These are phyloP conservation scores for Boloria selene DNA, from an alignment of 2,888 invertebrate genomes.

Conservation along the genomic window DNA sequence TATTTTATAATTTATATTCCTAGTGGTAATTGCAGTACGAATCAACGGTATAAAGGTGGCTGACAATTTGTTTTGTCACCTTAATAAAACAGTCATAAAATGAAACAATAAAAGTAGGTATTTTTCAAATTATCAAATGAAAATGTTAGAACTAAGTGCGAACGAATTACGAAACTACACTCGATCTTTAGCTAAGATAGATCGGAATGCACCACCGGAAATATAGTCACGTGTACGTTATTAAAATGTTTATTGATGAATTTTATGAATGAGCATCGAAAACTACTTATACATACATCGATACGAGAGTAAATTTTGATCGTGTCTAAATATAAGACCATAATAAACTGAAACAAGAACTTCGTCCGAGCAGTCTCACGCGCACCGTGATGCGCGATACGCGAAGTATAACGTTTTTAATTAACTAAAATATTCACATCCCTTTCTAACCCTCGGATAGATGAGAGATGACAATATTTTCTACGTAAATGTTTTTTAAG, in stretches of 20 bases:
- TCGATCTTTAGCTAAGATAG: background rate
- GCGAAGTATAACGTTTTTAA: slow-evolving; percentile 35
- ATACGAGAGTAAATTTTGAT: slow-evolving; percentile 46
- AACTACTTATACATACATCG: slow-evolving; percentile 38
- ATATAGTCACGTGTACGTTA: slow-evolving; percentile 12
- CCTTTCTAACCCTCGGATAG: slow-evolving; percentile 35
- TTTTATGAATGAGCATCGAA: slow-evolving; percentile 36
- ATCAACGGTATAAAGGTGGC: too few relatives aligned
- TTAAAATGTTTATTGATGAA: slow-evolving; percentile 29
- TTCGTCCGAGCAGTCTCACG: slow-evolving; percentile 56
- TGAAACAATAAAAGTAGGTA: too few relatives aligned
- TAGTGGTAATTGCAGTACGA: too few relatives aligned
- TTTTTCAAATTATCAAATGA: too few relatives aligned
- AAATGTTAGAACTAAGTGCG: too few relatives aligned
- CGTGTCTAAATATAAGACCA: slow-evolving; percentile 66
- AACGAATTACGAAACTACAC: too few relatives aligned
- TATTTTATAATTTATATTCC: too few relatives aligned
- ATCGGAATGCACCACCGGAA: slow-evolving; percentile 1
- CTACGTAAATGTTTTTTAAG: slow-evolving; percentile 26
- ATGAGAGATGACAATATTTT: slow-evolving; percentile 32
- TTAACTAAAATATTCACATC: slow-evolving; percentile 22
- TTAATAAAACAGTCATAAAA: too few relatives aligned
- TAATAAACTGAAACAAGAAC: slow-evolving; percentile 50
- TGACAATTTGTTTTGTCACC: too few relatives aligned
- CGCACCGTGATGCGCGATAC: slow-evolving; percentile 58